These are phyloP conservation scores for Petrolisthes cinctipes DNA, from an alignment of 2,888 invertebrate species.

Conservation along the genomic window DNA sequence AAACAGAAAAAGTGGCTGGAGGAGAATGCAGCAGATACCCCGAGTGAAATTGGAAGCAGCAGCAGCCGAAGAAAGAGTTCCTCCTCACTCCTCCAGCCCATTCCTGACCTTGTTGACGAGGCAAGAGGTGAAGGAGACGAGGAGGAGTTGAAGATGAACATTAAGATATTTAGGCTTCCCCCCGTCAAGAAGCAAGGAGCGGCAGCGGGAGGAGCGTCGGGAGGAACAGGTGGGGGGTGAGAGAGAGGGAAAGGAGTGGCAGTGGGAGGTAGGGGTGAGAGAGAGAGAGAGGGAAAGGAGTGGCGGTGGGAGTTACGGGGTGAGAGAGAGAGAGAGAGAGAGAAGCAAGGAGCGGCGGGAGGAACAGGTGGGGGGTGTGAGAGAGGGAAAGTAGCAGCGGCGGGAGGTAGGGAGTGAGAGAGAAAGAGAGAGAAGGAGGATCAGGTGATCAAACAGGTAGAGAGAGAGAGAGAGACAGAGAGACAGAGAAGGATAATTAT, in stretches of 20 bases:
- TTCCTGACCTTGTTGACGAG: neutral
- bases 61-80: constrained; percentile 14
- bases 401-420: constrained; percentile 6
- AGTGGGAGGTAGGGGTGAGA: neutral
- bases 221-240: constrained; percentile 14
- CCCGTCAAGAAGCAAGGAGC: constrained; percentile 43
- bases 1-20: constrained; percentile 43
- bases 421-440: neutral
- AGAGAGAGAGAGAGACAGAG: neutral
- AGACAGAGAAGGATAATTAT: neutral
- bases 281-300: neutral
- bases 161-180: constrained; percentile 47
- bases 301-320: neutral
- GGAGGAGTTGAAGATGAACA: constrained; percentile 56
- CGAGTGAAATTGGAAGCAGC: constrained; percentile 13
- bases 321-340: neutral
- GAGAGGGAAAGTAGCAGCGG: neutral
- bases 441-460: neutral
- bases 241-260: neutral
- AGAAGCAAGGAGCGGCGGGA: neutral
- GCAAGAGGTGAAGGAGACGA: constrained; percentile 29
- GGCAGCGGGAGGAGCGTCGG: constrained; percentile 5
- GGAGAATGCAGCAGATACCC: constrained; percentile 38
- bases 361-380: neutral
- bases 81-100: constrained; percentile 32